Base-by-base conservation (phyloP, 2,113 vertebrate genomes). In the Trinectes maculatus region DNA sequence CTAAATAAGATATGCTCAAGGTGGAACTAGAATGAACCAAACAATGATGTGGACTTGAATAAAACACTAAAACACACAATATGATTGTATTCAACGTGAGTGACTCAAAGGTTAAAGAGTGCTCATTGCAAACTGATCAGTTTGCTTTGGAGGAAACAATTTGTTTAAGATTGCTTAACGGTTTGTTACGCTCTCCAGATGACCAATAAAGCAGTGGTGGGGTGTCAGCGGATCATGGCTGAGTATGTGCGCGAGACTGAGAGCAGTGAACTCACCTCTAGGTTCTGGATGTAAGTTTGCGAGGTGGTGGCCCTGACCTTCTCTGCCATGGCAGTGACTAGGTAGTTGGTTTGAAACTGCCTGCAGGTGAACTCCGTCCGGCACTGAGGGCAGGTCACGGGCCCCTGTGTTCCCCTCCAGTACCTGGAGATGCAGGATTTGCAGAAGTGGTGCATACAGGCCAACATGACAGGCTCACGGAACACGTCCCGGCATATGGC, bases 391-490 rank as follows among this genome's bases (percentile, higher is more conserved):
- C 95, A 96, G n/a, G 85, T 85, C 0, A 93, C 92, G 1, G 86
- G 76, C 5, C 85, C n/a, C 0, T 83, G 76, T 1, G 81, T 40
- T 2, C 80, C 85, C 3, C 84, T 85, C 94, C 95, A 96, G 85
- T 95, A 95, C 0, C 74, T 54, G 56, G 90, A 83, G 85, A 96
- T 96, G 90, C 95, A 96, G 36, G 59, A 21, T 77, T 55, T 91
- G 85, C 95, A 96, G 87, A 95, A 96, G 85, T 95, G 95, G 82
- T 96, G 95, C 94, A 95, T 94, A 56, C 95, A 96, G 36, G 88
- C 91, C 78, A 96, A 71, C 94, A 96, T 95, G 71, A 96, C 94
- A 0, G 95, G 95, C 33, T 96, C 92, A 0, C 44, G 74, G 84
- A 96, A 95, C 18, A 96, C 88, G 47, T 96, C 94, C 4, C 61